Conservation (phyloP, 2,113 vertebrate genomes). For the Oophaga pumilio region DNA sequence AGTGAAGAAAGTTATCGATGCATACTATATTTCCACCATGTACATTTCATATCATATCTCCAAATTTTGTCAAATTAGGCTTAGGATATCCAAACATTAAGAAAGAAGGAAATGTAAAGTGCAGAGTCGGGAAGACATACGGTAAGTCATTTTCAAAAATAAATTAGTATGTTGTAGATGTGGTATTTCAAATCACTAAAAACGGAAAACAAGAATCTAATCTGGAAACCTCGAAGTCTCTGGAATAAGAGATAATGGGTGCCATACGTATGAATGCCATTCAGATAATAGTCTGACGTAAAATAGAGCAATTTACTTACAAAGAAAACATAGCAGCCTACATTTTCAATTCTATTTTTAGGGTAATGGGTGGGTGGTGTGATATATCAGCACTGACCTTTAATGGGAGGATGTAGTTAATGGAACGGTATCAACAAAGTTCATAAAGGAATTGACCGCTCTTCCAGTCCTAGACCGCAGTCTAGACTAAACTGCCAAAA, state of each 20-base stretch:
- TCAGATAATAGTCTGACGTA: not conserved
- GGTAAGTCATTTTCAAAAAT: not conserved
- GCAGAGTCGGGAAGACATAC: not conserved
- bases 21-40: not conserved
- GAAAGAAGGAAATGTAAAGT: not conserved
- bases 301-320: not conserved
- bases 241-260: not conserved
- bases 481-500: not conserved
- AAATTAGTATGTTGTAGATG: not conserved
- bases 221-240: not conserved
- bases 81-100: not conserved
- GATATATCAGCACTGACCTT: constrained; percentile 16
- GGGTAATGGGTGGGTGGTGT: constrained; percentile 1
- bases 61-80: not conserved
- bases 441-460: not conserved
- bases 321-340: not conserved
- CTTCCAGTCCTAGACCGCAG: not conserved
- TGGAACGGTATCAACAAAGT: constrained; percentile 28
- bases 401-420: constrained; percentile 28
- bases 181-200: not conserved
- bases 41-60: not conserved
- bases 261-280: not conserved
- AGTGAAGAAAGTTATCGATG: not conserved
- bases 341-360: constrained; percentile 1
- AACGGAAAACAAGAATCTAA: not conserved